phyloP scores from a whole-genome alignment of 2,113 vertebrate genomes.

The Callospermophilus lateralis region DNA sequence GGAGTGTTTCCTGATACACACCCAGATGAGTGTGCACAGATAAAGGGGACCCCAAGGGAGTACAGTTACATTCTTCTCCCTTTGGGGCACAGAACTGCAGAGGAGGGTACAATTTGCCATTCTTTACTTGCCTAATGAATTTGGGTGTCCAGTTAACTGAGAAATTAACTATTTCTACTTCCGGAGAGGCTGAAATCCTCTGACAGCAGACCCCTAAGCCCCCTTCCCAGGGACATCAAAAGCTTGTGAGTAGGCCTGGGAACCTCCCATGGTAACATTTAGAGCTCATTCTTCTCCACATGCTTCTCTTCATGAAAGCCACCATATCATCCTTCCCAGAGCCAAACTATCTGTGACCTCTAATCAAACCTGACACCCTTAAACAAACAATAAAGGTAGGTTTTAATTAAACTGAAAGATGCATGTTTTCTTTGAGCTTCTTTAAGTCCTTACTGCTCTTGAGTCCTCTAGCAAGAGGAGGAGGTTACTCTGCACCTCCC shows the following conservation, averaged over 20 bases:
- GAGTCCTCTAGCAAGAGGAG: neutral
- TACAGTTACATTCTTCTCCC: neutral
- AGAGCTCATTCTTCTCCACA: slow-evolving; percentile 18
- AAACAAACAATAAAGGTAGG: slow-evolving; percentile 52
- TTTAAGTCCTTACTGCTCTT: neutral
- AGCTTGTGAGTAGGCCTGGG: neutral
- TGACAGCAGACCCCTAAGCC: neutral
- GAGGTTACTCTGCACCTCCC: too few relatives aligned
- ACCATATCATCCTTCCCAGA: neutral
- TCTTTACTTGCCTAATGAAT: neutral
- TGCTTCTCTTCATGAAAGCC: neutral
- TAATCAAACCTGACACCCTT: slow-evolving; percentile 22
- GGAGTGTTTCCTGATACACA: neutral
- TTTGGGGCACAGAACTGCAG: neutral
- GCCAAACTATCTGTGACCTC: neutral
- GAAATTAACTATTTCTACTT: neutral
- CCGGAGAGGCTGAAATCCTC: neutral
- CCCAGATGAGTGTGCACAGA: fast-evolving
- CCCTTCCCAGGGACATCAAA: neutral
- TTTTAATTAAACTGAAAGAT: slow-evolving; percentile 24
- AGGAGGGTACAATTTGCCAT: neutral
- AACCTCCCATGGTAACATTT: neutral
- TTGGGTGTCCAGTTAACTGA: neutral
- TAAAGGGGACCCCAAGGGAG: neutral
- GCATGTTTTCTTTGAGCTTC: neutral